phyloP scores from a whole-genome alignment of 2,888 invertebrate genomes.

The Toxonevra muliebris region DNA sequence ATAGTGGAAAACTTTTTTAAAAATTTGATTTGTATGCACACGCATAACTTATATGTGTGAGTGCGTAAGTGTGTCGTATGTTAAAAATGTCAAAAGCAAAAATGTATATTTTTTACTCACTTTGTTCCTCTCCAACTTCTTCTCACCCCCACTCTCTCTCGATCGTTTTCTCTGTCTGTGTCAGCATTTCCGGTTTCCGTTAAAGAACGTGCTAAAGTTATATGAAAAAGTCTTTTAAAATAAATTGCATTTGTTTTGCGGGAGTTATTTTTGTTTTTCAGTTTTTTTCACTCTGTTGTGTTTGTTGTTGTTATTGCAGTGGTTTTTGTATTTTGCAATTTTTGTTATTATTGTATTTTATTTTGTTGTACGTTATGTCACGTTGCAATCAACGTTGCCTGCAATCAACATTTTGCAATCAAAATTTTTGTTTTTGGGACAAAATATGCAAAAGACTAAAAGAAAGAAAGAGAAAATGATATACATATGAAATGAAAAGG shows the following conservation, averaged over 20 bases:
- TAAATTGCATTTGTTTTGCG: conserved; percentile 30
- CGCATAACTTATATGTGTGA: too few species aligned
- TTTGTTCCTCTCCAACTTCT: background rate
- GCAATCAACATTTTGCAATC: conserved; percentile 19
- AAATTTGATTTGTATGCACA: too few species aligned
- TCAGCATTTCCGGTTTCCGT: too few species aligned
- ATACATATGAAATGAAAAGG: too few species aligned
- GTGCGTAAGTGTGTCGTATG: too few species aligned
- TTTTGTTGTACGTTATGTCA: conserved; percentile 20
- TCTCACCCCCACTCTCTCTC: conserved; percentile 5
- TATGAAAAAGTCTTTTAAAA: conserved; percentile 21
- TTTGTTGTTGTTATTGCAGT: background rate
- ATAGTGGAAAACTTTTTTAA: too few species aligned
- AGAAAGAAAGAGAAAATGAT: too few species aligned
- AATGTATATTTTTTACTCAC: background rate
- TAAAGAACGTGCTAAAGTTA: conserved; percentile 18
- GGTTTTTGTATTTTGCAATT: background rate
- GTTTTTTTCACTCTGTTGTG: conserved; percentile 9
- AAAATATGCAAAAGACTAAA: too few species aligned
- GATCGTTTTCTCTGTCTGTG: background rate
- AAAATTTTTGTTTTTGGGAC: background rate
- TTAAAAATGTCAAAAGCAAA: background rate
- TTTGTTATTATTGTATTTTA: too few species aligned
- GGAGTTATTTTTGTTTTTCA: conserved; percentile 18
- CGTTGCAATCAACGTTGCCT: conserved; percentile 30